Evolutionary conservation across 30 jellyfish, hydroid and myxozoan genomes (phyloP), one percentile per base, ranked within the genome.

Genomic region (Rhopilema esculentum): DNA sequence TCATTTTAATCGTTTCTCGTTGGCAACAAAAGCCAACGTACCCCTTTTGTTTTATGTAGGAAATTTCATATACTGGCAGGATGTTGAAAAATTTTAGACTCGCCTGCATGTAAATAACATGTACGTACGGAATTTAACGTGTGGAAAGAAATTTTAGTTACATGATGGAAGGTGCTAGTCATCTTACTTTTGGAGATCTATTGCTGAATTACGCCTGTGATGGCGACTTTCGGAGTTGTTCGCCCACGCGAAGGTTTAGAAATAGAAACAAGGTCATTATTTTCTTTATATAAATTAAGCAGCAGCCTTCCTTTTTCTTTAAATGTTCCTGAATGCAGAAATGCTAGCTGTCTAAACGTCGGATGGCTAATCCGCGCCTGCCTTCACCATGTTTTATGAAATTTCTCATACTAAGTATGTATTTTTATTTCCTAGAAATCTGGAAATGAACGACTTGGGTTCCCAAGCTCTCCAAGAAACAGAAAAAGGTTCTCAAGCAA

Each of bases 401-500:
- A n/a, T n/a, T n/a, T n/a, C n/a, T n/a, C n/a, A n/a, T n/a, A n/a
- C n/a, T n/a, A n/a, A n/a, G n/a, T n/a, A n/a, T n/a, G n/a, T n/a
- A n/a, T n/a, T n/a, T n/a, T 66, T 83, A 1, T 69, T 61, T 84
- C 49, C 52, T 75, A 85, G 94, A 85, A 85, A 75, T 24, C 87
- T 62, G 88, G 81, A 17, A 50, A 71, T 48, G 84, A 71, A 20
- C 94, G 86, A 8, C 84, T 74, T 20, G 80, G 84, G 24, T 85
- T 49, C 71, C 92, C 86, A 30, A 85, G 94, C 70, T 85, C 94
- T 9, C 83, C 94, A 20, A 85, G 67, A 27, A 78, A 49, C 84
- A 73, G 94, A 65, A 85, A 75, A 53, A 85, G 94, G 40, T 85
- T 85, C 12, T 32, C 94, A 25, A 85, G 94, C 84, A 85, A 85